Base-by-base conservation (phyloP, 64 coral and sea anemone species). In the Porites australiensis region DNA sequence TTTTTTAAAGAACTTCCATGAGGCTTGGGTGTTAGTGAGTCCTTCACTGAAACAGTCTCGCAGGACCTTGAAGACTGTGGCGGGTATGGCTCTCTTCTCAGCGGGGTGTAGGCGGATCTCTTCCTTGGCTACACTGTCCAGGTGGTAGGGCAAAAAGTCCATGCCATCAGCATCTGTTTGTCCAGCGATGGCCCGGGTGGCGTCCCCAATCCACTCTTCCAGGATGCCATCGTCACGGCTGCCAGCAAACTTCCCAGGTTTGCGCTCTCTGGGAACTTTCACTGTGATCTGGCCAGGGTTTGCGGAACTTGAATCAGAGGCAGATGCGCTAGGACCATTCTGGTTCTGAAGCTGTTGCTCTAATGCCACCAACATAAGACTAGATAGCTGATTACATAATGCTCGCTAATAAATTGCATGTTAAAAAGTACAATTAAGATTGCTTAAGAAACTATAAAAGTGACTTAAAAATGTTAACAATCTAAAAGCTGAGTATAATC, bases 1-100 rank as follows among this genome's bases (percentile, higher is more conserved):
- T 3, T 89, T 50, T 5, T 84, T 65, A 18, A 73, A 87, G 94
- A 95, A 95, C 37, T 64, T 72, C 5, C 72, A 9, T 4, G 88
- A 9, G 9, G 87, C 75, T 50, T 95, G 83, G 1, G 82, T 95
- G 11, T 12, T 21, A 3, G 82, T 87, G 7, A 95, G 75, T 53
- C 79, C 73, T 55, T 95, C 93, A 5, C 70, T 58, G 66, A 94
- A 90, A 5, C 6, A 49, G 3, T 60, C 57, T 18, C 79, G 37
- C 3, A 95, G 73, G 13, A 90, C 62, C 50, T 70, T 19, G 50
- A 86, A 95, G 3, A 95, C 23, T 14, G 66, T 16, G 0, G 12
- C 46, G 3, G 70, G 79, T 8, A n/a, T 55, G 2, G 46, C 50
- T 62, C 88, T 86, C 15, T 95, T 73, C 12, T 72, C 51, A 1